Conservation (phyloP, 2,797 vertebrate genomes). For the Peromyscus aztecus region DNA sequence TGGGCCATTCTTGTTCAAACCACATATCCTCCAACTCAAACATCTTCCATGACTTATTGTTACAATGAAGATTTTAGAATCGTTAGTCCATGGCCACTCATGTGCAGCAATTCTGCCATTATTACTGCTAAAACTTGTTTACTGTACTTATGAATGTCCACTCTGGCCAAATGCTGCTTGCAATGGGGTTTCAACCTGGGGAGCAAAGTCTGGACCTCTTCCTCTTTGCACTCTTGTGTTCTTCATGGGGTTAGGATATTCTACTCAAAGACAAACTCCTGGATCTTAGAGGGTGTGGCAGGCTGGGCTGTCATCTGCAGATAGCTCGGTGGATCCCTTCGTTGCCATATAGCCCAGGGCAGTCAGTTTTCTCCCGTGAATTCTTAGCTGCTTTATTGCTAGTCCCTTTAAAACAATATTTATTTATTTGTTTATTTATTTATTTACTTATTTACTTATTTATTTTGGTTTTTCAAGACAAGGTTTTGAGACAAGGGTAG, state of each 20-base stretch:
- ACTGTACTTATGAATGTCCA: not conserved
- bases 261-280: not conserved
- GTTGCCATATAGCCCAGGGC: not conserved
- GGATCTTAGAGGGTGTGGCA: not conserved
- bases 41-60: not conserved
- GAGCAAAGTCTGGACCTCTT: not conserved
- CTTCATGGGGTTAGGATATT: not conserved
- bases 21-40: not conserved
- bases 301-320: not conserved
- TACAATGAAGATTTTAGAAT: not conserved
- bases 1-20: not conserved
- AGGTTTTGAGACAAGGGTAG: not conserved
- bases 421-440: not conserved
- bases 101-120: constrained; percentile 24
- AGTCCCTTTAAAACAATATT: not conserved
- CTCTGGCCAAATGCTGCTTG: not conserved
- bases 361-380: not conserved
- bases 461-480: not conserved
- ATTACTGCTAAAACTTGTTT: constrained; percentile 14
- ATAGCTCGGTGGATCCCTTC: not conserved
- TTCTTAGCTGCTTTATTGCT: constrained; percentile 38
- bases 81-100: not conserved
- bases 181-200: not conserved
- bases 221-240: not conserved
- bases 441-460: not conserved